phyloP scores from a whole-genome alignment of 2,888 invertebrate species.

The Panopea generosa region DNA sequence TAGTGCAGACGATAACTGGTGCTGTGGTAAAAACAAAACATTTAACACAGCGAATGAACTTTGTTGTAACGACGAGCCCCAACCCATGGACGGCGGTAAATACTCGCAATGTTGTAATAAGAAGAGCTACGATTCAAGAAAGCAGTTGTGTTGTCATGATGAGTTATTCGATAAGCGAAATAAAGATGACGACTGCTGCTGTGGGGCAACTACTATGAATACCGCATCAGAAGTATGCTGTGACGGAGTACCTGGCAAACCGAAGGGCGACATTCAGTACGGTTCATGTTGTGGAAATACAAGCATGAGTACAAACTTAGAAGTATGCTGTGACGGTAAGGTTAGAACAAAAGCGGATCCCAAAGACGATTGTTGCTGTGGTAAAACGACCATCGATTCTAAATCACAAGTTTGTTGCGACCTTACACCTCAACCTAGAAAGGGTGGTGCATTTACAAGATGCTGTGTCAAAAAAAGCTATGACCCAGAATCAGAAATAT shows the following conservation, averaged over 20 bases:
- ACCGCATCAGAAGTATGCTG: constrained; percentile 48
- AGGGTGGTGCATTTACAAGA: constrained; percentile 32
- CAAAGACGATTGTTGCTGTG: constrained; percentile 48
- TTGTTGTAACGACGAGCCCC: constrained; percentile 50
- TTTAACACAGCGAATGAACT: constrained; percentile 40
- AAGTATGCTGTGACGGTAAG: constrained; percentile 44
- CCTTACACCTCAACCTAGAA: constrained; percentile 39
- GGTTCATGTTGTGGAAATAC: constrained; percentile 52
- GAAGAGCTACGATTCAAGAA: constrained; percentile 40
- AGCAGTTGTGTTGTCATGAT: constrained; percentile 47
- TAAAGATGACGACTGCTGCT: constrained; percentile 44
- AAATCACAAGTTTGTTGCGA: constrained; percentile 43
- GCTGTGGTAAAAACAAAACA: constrained; percentile 49
- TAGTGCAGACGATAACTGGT: constrained; percentile 52
- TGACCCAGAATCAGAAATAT: constrained; percentile 41
- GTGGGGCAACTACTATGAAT: constrained; percentile 48
- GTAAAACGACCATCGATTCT: constrained; percentile 41
- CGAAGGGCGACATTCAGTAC: constrained; percentile 31
- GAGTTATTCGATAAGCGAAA: constrained; percentile 36
- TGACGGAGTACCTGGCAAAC: constrained; percentile 46
- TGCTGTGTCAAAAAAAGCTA: constrained; percentile 51
- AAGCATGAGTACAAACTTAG: constrained; percentile 37
- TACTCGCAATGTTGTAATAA: constrained; percentile 39
- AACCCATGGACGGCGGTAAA: constrained; percentile 33
- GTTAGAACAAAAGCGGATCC: constrained; percentile 30